Evolutionary conservation across 2,113 vertebrate species (phyloP), one percentile per base, ranked within the genome.

Genomic region (Rhinolophus ferrumequinum): DNA sequence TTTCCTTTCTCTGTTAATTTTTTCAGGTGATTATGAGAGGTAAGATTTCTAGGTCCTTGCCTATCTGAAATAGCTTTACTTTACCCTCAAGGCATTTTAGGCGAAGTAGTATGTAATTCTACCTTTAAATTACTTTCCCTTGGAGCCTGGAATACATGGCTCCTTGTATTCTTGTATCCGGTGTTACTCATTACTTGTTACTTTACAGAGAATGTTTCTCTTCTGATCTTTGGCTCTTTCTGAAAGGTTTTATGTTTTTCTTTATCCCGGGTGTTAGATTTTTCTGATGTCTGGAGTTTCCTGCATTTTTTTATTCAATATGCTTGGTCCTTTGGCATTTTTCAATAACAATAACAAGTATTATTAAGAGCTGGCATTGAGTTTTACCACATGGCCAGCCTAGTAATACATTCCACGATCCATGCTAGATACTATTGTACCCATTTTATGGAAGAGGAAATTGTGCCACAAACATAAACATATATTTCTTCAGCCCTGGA

Each of bases 241-340:
- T 38, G 38, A 91, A 84, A 94, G n/a, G 28, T 94, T 93, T 80
- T 80, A 50, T 86, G 76, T 54, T 93, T 77, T 12, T 72, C 30
- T 88, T 80, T 41, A 44, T 33, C 35, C 5, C 35, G 50, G 28
- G 24, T 60, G 6, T 28, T 72, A 52, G 84, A 88, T 26, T 54
- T 87, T 66, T 88, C 81, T 54, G 58, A n/a, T 60, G 1, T 50
- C 50, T 72, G n/a, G 47, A 14, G 0, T 77, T 94, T 10, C 13
- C 35, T 60, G 70, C 5, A 30, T 26, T 77, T 26, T 77, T 92
- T 93, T 82, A 93, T 47, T 62, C 44, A 38, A 35, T 9, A 28
- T 60, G 19, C n/a, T 86, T 44, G 47, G 9, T 24, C 90, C 12
- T 80, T 88, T n/a, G 33, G 26, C 10, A 75, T 5, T 58, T 88